These are phyloP conservation scores for Aurelia sp. DNA, from an alignment of 30 jellyfish, hydroid and myxozoan species.

Conservation along the genomic window DNA sequence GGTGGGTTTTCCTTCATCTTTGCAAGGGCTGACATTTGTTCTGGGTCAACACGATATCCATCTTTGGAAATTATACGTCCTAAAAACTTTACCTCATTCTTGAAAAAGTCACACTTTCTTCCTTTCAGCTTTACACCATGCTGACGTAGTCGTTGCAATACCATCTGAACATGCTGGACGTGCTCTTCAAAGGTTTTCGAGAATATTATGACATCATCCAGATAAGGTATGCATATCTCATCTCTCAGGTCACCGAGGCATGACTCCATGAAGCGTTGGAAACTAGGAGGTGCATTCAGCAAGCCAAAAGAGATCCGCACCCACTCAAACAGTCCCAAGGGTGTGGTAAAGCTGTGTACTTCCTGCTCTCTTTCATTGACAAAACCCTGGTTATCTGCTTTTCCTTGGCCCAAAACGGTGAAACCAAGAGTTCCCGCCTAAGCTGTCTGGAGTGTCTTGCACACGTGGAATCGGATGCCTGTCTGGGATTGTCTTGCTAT, in stretches of 20 bases:
- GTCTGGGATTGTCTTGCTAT: too few relatives aligned
- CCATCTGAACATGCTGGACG: background rate
- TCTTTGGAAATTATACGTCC: background rate
- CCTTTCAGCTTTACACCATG: background rate
- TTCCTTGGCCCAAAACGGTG: conserved; percentile 56
- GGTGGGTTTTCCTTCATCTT: too few relatives aligned
- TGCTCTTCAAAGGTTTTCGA: background rate
- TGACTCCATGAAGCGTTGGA: conserved; percentile 21
- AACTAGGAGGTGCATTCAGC: conserved; percentile 5
- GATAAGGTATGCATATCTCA: conserved; percentile 24
- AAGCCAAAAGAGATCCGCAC: conserved; percentile 27
- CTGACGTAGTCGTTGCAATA: background rate
- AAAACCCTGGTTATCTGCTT: conserved; percentile 69
- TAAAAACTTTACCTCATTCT: background rate
- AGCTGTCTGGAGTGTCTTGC: too few relatives aligned
- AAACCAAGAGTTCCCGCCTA: too few relatives aligned
- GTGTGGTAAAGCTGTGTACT: conserved; percentile 63
- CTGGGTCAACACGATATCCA: too few relatives aligned
- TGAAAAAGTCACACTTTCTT: background rate
- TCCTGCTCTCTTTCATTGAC: conserved; percentile 40
- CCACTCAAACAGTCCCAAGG: conserved; percentile 33
- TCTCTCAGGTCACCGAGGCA: conserved; percentile 12
- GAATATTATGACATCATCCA: conserved; percentile 26
- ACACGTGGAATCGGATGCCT: too few relatives aligned
- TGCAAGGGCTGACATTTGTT: too few relatives aligned